Conservation (phyloP, 2,113 vertebrate genomes). For the Myotis lucifugus region DNA sequence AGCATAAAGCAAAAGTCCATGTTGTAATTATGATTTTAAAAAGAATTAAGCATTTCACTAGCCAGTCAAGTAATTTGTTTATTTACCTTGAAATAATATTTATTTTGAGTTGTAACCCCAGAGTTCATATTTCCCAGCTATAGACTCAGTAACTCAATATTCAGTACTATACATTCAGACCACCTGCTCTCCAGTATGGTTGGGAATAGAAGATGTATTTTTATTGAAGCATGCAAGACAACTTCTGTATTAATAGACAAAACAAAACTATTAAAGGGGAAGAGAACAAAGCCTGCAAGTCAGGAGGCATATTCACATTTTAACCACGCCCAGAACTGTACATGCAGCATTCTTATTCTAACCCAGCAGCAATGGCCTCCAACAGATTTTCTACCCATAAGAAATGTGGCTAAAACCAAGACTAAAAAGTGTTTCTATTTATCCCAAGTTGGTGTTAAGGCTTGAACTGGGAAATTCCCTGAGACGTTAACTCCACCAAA, state of each 20-base stretch:
- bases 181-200: neutral
- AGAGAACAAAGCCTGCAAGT: neutral
- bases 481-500: neutral
- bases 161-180: neutral
- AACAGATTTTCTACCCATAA: neutral
- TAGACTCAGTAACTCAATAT: neutral
- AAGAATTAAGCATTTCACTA: neutral
- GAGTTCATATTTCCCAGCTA: neutral
- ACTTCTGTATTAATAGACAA: neutral
- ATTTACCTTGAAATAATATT: slow-evolving; percentile 32
- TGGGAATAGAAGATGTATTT: neutral
- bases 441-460: neutral
- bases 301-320: neutral
- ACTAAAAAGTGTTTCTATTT: neutral
- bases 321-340: neutral
- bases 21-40: neutral
- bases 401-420: neutral
- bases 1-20: neutral
- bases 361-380: neutral
- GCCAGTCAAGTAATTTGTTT: neutral
- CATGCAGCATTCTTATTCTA: neutral
- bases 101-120: slow-evolving; percentile 23
- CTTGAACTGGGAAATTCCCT: slow-evolving; percentile 48
- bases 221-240: neutral
- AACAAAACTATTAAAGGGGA: neutral